A percentile compares a stretch with the other conserved stretches of the same genome.
Conservation (phyloP, 2,113 vertebrate genomes). For the Engraulis encrasicolus region DNA sequence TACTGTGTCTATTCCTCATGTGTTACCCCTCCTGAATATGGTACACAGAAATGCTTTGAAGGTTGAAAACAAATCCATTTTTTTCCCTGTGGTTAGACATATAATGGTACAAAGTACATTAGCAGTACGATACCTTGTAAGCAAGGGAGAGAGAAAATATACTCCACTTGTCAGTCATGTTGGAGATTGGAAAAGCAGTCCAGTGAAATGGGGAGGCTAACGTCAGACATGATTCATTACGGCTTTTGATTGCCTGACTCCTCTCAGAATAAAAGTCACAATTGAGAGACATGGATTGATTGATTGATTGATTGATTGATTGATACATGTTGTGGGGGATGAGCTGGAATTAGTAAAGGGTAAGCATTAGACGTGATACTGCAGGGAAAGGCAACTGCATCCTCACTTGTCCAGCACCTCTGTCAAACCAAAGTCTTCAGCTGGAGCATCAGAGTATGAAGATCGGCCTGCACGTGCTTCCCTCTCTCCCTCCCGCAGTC, state of each 20-base stretch:
- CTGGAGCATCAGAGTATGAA: background rate
- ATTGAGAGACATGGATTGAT: background rate
- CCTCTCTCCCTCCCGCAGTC: background rate
- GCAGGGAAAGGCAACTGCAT: background rate
- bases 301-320: too few species aligned
- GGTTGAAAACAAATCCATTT: background rate
- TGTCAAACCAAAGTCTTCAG: background rate
- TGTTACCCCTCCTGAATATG: background rate
- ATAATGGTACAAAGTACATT: background rate
- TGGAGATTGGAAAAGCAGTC: too few species aligned
- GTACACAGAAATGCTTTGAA: background rate
- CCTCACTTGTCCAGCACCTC: background rate
- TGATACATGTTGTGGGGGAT: background rate
- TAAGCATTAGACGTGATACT: background rate
- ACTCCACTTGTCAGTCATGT: background rate
- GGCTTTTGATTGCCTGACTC: background rate
- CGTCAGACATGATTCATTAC: background rate
- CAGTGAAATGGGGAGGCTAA: too few species aligned
- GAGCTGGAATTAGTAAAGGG: background rate
- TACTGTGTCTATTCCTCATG: background rate
- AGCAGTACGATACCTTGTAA: background rate
- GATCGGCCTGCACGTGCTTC: background rate
- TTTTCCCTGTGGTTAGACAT: background rate
- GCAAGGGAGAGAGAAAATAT: background rate
- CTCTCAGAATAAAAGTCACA: background rate